These are phyloP conservation scores for Bryconaethiops microstoma DNA, from an alignment of 2,797 vertebrate species.

Conservation along the genomic window DNA sequence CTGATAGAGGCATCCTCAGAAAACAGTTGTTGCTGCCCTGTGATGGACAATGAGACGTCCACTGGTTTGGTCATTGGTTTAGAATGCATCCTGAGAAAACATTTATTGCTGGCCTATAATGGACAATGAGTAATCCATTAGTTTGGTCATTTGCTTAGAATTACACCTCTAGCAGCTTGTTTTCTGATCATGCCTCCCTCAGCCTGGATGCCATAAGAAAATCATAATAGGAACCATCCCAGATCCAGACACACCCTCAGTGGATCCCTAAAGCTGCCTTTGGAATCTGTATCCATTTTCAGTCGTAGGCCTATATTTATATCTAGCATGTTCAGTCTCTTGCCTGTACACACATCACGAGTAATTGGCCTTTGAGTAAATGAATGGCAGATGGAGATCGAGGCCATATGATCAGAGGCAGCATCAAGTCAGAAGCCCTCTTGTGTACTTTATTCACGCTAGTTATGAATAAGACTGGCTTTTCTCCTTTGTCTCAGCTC, in stretches of 20 bases:
- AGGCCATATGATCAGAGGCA: conserved; percentile 26
- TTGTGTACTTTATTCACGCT: conserved; percentile 43
- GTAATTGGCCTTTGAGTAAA: conserved; percentile 5
- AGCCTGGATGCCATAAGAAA: neutral
- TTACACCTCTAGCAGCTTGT: neutral
- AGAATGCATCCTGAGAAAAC: too few relatives aligned
- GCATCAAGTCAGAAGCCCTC: conserved; percentile 18
- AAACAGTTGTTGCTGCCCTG: too few relatives aligned
- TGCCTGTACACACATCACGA: conserved; percentile 7
- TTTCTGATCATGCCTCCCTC: neutral
- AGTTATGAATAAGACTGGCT: conserved; percentile 4
- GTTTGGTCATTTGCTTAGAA: neutral
- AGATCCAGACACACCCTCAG: neutral
- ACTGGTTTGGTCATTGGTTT: too few relatives aligned
- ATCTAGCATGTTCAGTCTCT: neutral
- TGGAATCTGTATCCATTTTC: neutral
- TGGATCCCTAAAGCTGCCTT: neutral
- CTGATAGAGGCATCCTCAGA: too few relatives aligned
- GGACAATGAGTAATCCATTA: too few relatives aligned
- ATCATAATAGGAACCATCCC: neutral
- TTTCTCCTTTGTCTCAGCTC: conserved; percentile 20
- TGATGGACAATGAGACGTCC: too few relatives aligned
- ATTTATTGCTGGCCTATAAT: too few relatives aligned
- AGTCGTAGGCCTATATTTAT: neutral
- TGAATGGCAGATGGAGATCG: conserved; percentile 19